Evolutionary conservation across 2,113 vertebrate genomes (phyloP).

Genomic region (Burhinus bistriatus): DNA sequence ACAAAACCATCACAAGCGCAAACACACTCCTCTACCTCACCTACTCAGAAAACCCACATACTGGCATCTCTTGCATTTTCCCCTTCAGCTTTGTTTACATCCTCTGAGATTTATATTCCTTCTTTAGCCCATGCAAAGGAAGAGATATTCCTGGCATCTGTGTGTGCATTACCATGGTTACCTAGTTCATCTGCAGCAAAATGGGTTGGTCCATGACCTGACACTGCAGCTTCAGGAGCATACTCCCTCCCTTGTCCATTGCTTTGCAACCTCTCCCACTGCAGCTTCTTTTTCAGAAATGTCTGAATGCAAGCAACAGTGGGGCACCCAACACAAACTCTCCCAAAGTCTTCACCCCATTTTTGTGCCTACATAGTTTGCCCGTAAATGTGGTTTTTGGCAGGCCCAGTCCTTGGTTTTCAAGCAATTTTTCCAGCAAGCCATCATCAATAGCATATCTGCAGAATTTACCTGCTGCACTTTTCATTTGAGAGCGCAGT

Average conservation of each 20-base stretch:
- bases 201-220: slow-evolving; percentile 1
- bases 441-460: neutral
- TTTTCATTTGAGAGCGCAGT: neutral
- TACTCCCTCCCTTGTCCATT: neutral
- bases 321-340: neutral
- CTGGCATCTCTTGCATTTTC: neutral
- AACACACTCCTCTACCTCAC: neutral
- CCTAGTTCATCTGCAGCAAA: slow-evolving; percentile 24
- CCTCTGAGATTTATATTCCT: slow-evolving; percentile 15
- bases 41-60: neutral
- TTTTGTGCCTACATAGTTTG: neutral
- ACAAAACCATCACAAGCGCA: fast-evolving
- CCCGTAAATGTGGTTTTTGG: neutral
- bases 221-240: neutral
- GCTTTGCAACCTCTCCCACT: neutral
- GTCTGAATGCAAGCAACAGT: neutral
- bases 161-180: slow-evolving; percentile 48
- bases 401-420: neutral
- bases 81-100: slow-evolving; percentile 26
- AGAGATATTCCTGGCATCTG: neutral
- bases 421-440: neutral
- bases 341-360: neutral
- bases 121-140: slow-evolving; percentile 20
- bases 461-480: neutral
- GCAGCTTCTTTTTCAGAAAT: neutral